A percentile compares a stretch with the other conserved stretches of the same genome.
These are phyloP conservation scores for Scaptomyza polygonia DNA, from an alignment of 2,888 invertebrate species.

Conservation along the genomic window DNA sequence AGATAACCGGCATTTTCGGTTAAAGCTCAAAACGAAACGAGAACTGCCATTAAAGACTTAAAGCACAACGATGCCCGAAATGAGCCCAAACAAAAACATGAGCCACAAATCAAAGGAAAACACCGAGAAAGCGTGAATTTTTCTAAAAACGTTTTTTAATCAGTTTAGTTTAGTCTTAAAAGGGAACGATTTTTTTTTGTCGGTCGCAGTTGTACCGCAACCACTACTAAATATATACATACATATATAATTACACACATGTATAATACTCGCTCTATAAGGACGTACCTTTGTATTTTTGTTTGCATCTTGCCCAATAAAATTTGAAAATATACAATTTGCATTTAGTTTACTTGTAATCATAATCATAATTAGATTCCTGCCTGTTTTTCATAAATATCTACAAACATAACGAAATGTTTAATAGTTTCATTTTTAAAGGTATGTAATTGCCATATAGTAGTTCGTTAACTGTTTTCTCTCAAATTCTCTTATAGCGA, in stretches of 20 bases:
- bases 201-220: constrained; percentile 35
- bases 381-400: constrained; percentile 23
- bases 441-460: constrained; percentile 7
- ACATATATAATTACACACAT: constrained; percentile 27
- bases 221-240: constrained; percentile 47
- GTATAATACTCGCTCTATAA: constrained; percentile 54
- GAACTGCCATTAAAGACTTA: constrained; percentile 59
- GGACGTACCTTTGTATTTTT: constrained; percentile 52
- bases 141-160: constrained; percentile 66
- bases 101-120: constrained; percentile 1
- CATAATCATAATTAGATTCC: no score
- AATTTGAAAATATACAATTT: constrained; percentile 60
- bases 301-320: constrained; percentile 60
- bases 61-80: constrained; percentile 15
- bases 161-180: constrained; percentile 63
- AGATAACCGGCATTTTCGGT: constrained; percentile 64
- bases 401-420: constrained; percentile 28
- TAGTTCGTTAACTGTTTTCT: constrained; percentile 9
- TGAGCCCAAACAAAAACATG: constrained; percentile 7
- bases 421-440: background rate
- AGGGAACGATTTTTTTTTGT: constrained; percentile 28
- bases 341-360: constrained; percentile 14
- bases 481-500: constrained; percentile 15
- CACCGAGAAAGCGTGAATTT: constrained; percentile 17
- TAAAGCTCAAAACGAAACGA: constrained; percentile 31